Base-by-base conservation (phyloP, 2,888 invertebrate genomes). In the Schrankia costaestrigalis region DNA sequence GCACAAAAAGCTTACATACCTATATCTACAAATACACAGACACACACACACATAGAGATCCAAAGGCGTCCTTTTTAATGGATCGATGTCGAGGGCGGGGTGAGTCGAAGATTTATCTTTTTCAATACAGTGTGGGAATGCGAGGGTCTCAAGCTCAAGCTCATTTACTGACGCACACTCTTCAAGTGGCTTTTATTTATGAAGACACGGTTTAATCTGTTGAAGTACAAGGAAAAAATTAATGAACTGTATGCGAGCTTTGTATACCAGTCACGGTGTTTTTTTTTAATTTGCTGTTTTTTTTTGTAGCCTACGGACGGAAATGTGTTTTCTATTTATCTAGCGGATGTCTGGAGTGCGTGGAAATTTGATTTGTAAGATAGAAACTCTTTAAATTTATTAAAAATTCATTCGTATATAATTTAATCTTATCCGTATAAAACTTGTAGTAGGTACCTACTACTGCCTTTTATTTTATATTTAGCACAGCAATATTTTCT, bases 91-190 rank as follows among this genome's bases (percentile, higher is more conserved):
- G 56, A 62, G 66, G 82, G 80, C 75, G 78, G 71, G 70, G 75
- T 66, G 62, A 56, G 53, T 41, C 45, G 55, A 72, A 82, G 83
- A 85, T 86, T 86, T 86, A 86, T 86, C 76, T 81, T 70, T 77
- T 79, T 67, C 74, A 78, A 79, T 75, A 71, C 70, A 34, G 65
- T 76, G 73, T 80, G 83, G 76, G 84, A 82, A 82, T 69, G 64
- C 38, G 40, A 57, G 58, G 62, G 56, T 58, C 57, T 56, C 55
- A 26, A 50, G 31, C 30, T 44, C 50, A 39, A 29, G 38, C 41
- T 60, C 60, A 55, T 65, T 66, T 62, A 52, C 45, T 29, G 56
- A 52, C 48, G 49, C 51, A 49, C 41, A 54, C 42, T 41, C 52
- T 66, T 73, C 72, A 78, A 80, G 77, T 78, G 73, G 69, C 46